phyloP scores from a whole-genome alignment of 2,888 invertebrate species.

The Pyrgus malvae region DNA sequence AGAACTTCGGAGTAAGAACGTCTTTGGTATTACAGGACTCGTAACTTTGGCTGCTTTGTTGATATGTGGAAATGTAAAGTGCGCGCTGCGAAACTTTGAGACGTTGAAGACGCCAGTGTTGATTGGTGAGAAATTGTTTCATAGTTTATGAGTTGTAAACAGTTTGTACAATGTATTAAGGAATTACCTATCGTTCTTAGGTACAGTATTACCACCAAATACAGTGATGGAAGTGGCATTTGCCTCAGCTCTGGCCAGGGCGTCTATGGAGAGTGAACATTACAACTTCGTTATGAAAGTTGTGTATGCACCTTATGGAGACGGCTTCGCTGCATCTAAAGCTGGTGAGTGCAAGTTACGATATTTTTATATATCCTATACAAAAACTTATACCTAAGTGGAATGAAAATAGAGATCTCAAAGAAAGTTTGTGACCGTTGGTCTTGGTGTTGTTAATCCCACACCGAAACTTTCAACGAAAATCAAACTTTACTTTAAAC shows the following conservation, averaged over 20 bases:
- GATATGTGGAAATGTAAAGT: constrained; percentile 39
- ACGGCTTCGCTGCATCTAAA: constrained; percentile 68
- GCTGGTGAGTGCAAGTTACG: constrained; percentile 55
- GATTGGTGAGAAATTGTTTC: constrained; percentile 54
- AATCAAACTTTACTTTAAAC: too few relatives aligned
- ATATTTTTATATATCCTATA: too few relatives aligned
- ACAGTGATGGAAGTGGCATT: constrained; percentile 70
- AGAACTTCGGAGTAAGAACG: constrained; percentile 18
- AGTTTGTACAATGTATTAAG: neutral
- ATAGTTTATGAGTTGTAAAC: neutral
- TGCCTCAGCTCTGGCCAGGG: constrained; percentile 60
- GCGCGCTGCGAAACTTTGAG: constrained; percentile 64
- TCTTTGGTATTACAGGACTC: constrained; percentile 28
- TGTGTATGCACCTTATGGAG: constrained; percentile 56
- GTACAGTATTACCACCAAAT: constrained; percentile 67
- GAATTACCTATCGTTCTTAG: constrained; percentile 38
- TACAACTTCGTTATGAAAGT: constrained; percentile 61
- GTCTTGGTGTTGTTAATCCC: too few relatives aligned
- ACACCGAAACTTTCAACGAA: too few relatives aligned
- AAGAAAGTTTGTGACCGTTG: too few relatives aligned
- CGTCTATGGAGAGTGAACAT: constrained; percentile 68
- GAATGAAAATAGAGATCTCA: too few relatives aligned
- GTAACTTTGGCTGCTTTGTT: constrained; percentile 13
- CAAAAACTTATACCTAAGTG: too few relatives aligned
- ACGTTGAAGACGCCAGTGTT: constrained; percentile 57